A percentile compares a stretch with the other conserved stretches of the same genome.
These are phyloP conservation scores for Cremastobaeus sp. DNA, from an alignment of 2,888 invertebrate species.

Conservation along the genomic window DNA sequence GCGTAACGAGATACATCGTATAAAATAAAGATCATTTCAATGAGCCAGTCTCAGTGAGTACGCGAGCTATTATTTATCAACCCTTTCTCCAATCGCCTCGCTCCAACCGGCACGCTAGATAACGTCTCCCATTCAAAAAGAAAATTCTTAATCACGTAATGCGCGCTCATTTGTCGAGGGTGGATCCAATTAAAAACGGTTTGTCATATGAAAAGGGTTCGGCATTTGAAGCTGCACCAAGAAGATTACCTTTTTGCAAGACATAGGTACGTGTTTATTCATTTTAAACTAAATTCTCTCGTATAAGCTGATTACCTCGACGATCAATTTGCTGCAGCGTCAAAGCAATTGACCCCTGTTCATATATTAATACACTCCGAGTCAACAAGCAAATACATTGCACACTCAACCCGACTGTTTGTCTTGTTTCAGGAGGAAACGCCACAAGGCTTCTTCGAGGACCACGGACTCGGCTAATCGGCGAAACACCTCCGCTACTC, in stretches of 20 bases:
- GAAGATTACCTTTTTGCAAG: conserved; percentile 74
- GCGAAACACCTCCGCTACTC: not conserved
- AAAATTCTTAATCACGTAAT: conserved; percentile 42
- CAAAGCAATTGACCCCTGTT: conserved; percentile 77
- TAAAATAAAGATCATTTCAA: conserved; percentile 40
- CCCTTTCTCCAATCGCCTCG: conserved; percentile 26
- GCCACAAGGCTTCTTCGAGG: conserved; percentile 99
- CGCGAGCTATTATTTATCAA: conserved; percentile 41
- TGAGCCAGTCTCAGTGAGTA: conserved; percentile 26
- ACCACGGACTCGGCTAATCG: conserved; percentile 88
- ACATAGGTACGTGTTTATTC: conserved; percentile 76
- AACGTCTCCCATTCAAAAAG: conserved; percentile 22
- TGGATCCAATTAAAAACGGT: conserved; percentile 55
- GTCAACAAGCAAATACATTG: no score
- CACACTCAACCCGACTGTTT: no score
- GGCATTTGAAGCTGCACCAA: conserved; percentile 78
- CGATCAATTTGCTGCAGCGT: conserved; percentile 69
- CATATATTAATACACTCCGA: conserved; percentile 64
- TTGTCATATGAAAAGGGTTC: conserved; percentile 77
- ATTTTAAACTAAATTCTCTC: conserved; percentile 70
- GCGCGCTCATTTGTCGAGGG: conserved; percentile 38
- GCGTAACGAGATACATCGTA: conserved; percentile 5
- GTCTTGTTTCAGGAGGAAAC: conserved; percentile 97
- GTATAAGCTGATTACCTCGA: conserved; percentile 64
- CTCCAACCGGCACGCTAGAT: not conserved